A percentile compares a stretch with the other conserved stretches of the same genome.
phyloP scores from a whole-genome alignment of 2,113 vertebrate species.

The Caranx ignobilis region DNA sequence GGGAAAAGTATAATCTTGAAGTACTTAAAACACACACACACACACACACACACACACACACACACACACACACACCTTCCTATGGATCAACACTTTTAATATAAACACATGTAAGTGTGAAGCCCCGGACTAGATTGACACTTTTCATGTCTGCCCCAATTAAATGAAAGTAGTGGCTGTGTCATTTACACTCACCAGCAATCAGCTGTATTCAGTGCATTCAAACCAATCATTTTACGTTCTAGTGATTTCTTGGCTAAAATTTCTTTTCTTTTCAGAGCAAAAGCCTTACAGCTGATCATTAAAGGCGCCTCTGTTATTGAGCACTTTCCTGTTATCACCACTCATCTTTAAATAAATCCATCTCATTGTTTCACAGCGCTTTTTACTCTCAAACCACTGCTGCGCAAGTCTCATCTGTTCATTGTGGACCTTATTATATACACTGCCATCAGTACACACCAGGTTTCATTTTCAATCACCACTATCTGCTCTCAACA shows the following conservation, averaged over 20 bases:
- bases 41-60: too few species aligned
- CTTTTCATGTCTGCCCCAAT: too few species aligned
- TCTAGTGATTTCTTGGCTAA: background rate
- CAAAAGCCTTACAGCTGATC: background rate
- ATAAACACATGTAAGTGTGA: too few species aligned
- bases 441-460: constrained; percentile 15
- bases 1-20: too few species aligned
- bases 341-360: background rate
- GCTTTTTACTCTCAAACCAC: background rate
- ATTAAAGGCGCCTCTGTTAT: background rate
- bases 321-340: background rate
- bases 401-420: background rate
- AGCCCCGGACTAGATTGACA: too few species aligned
- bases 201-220: too few species aligned
- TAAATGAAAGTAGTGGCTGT: too few species aligned
- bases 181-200: background rate
- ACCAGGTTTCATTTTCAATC: constrained; percentile 46
- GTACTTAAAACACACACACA: too few species aligned
- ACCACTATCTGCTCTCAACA: constrained; percentile 18
- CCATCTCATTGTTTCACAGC: background rate
- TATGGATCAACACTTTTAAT: too few species aligned
- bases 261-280: background rate
- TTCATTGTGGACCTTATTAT: background rate
- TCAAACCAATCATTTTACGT: background rate
- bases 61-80: too few species aligned